phyloP scores from a whole-genome alignment of 2,797 vertebrate species.

The Anabacerthia variegaticeps region DNA sequence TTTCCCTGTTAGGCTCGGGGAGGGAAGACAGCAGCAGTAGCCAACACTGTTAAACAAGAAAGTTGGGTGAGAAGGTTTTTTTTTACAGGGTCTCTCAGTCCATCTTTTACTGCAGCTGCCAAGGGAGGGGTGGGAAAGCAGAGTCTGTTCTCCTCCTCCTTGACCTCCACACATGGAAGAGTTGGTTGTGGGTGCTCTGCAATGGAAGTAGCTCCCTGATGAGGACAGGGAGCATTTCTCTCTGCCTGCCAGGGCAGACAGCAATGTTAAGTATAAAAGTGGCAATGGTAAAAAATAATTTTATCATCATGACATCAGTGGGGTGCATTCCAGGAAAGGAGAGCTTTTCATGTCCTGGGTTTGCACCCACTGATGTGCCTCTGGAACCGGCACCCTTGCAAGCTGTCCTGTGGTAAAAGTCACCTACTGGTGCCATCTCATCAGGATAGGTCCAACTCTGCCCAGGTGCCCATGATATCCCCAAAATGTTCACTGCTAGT shows the following conservation, averaged over 20 bases:
- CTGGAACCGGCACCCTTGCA: neutral
- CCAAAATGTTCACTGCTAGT: neutral
- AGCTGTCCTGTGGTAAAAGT: neutral
- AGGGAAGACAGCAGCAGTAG: neutral
- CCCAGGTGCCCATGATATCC: neutral
- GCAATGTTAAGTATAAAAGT: accelerated
- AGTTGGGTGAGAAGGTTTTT: neutral
- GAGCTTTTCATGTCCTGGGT: neutral
- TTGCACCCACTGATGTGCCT: accelerated
- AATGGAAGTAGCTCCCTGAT: neutral
- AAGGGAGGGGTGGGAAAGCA: neutral
- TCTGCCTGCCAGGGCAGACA: neutral
- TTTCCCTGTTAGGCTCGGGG: neutral
- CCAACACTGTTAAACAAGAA: neutral
- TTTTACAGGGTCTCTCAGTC: neutral
- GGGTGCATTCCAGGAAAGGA: accelerated
- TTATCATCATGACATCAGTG: neutral
- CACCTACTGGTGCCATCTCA: neutral
- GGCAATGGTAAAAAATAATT: neutral
- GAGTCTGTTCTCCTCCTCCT: neutral
- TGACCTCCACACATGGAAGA: neutral
- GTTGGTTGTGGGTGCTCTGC: neutral
- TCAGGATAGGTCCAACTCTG: neutral
- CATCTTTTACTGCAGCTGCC: neutral
- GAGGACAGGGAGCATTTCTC: neutral